Conservation (phyloP, 2,113 vertebrate species). For the Centropus bengalensis region DNA sequence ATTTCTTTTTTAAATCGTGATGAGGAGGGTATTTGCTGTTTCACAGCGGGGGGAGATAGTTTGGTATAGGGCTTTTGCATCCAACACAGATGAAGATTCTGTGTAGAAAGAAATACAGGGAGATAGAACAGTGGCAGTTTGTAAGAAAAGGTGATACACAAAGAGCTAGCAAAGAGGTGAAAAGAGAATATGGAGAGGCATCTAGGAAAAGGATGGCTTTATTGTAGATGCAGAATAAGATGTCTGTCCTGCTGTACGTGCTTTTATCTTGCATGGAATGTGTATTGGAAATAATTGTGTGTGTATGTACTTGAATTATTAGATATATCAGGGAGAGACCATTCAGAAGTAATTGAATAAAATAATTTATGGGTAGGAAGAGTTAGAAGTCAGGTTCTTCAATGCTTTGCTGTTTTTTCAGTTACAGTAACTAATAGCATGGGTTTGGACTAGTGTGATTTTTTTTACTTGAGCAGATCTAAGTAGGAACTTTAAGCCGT, state of each 20-base stretch:
- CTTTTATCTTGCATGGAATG: background rate
- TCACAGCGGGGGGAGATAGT: fast-evolving
- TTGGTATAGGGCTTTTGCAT: background rate
- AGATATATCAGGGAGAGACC: background rate
- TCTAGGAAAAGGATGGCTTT: background rate
- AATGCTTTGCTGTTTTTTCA: background rate
- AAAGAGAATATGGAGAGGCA: background rate
- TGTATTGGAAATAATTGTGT: background rate
- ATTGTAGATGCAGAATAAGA: background rate
- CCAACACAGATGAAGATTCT: background rate
- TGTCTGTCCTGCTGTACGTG: background rate
- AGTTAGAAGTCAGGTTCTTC: background rate
- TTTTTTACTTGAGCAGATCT: background rate
- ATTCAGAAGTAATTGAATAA: background rate
- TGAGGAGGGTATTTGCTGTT: background rate
- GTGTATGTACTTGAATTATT: background rate
- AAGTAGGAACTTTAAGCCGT: background rate
- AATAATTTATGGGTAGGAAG: background rate
- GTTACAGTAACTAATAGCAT: background rate
- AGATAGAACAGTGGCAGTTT: background rate
- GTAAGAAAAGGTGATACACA: background rate
- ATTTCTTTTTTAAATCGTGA: background rate
- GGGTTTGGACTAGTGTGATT: background rate
- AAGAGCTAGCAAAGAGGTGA: background rate
- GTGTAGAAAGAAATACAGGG: background rate